Evolutionary conservation across 1,140 invertebrate genomes (phyloP).

Genomic region (Danaus melanippus): DNA sequence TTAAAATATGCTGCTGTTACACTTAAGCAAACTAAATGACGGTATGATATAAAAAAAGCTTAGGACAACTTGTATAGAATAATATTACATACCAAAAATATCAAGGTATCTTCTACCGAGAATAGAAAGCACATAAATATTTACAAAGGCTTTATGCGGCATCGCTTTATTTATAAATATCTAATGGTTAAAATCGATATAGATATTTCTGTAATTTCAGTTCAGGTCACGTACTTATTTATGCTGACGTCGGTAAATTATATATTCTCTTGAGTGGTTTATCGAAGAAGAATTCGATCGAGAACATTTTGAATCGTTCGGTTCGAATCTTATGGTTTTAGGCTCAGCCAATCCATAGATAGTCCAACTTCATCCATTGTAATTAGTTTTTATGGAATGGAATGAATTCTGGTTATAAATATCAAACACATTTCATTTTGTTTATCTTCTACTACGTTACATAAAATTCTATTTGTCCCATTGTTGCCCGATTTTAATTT

Average conservation of each 20-base stretch:
- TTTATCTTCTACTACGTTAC: too few species aligned
- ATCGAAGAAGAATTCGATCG: conserved; percentile 14
- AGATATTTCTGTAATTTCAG: conserved; percentile 15
- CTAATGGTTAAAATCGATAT: conserved; percentile 12
- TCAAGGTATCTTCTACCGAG: conserved; percentile 7
- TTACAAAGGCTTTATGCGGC: conserved; percentile 11
- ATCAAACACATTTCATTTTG: too few species aligned
- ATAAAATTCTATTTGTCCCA: too few species aligned
- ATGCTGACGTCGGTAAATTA: conserved; percentile 40
- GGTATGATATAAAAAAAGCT: too few species aligned
- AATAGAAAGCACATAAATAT: conserved; percentile 19
- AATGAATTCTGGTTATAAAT: too few species aligned
- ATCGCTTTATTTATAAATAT: conserved; percentile 17
- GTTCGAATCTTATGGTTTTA: not conserved
- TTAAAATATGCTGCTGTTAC: conserved; percentile 28
- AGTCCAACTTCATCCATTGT: conserved; percentile 28
- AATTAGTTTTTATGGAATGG: conserved; percentile 38
- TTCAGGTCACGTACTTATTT: conserved; percentile 35
- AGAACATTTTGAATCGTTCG: conserved; percentile 3
- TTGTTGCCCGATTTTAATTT: too few species aligned
- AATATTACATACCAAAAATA: conserved; percentile 2
- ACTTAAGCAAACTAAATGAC: not conserved
- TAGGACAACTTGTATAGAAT: conserved; percentile 2
- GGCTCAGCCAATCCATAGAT: conserved; percentile 1
- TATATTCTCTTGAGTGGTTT: conserved; percentile 31